Percentiles rank a stretch among this genome's conserved stretches.
Conservation (phyloP, 2,113 vertebrate genomes). For the Mobula hypostoma region DNA sequence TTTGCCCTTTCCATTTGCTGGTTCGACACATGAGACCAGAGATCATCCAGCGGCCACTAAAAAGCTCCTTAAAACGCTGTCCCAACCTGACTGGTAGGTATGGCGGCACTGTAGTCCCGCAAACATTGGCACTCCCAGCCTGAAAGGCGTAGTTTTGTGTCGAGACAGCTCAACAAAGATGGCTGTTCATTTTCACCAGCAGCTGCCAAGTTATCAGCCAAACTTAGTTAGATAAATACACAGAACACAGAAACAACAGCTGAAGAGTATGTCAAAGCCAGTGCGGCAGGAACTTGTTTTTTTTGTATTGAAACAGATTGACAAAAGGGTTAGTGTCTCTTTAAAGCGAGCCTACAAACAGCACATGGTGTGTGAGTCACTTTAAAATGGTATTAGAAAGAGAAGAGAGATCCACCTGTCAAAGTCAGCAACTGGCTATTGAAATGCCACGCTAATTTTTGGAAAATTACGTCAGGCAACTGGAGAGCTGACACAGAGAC, state of each 20-base stretch:
- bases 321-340: constrained; percentile 30
- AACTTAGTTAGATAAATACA: constrained; percentile 34
- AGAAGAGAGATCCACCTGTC: constrained; percentile 78
- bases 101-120: not conserved
- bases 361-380: constrained; percentile 62
- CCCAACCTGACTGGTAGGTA: not conserved
- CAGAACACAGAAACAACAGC: constrained; percentile 2
- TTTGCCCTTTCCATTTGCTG: not conserved
- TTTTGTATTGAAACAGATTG: not conserved
- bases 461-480: constrained; percentile 60
- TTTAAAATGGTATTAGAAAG: constrained; percentile 68
- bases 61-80: not conserved
- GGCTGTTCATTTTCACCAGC: not conserved
- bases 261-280: not conserved
- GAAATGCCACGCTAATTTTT: constrained; percentile 55
- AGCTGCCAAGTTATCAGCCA: constrained; percentile 21
- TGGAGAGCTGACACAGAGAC: constrained; percentile 51
- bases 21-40: not conserved
- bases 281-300: not conserved
- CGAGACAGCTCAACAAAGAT: not conserved
- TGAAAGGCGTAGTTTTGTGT: not conserved
- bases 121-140: not conserved
- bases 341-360: constrained; percentile 41
- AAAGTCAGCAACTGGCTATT: constrained; percentile 74
- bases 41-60: not conserved